Conservation (phyloP, 2,113 vertebrate species). For the Apodemus speciosus region DNA sequence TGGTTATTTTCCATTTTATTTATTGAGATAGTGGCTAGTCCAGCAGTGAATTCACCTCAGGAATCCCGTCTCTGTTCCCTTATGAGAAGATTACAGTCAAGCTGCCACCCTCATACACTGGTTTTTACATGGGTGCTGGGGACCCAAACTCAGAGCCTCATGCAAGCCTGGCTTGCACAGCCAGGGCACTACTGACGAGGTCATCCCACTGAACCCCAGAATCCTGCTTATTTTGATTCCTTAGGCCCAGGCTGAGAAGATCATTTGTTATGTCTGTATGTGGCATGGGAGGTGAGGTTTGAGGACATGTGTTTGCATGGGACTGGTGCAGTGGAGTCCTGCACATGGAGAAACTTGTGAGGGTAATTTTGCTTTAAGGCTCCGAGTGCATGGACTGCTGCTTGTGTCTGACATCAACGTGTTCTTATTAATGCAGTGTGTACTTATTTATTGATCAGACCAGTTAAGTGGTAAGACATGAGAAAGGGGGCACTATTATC, state of each 20-base stretch:
- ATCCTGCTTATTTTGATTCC: background rate
- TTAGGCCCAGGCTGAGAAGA: constrained; percentile 1
- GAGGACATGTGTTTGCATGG: background rate
- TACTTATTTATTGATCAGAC: constrained; percentile 86
- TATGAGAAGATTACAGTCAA: background rate
- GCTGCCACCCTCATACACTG: no score
- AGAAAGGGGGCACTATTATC: constrained; percentile 84
- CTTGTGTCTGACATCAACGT: constrained; percentile 68
- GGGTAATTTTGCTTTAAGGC: constrained; percentile 14
- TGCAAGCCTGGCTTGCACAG: background rate
- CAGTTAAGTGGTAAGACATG: constrained; percentile 80
- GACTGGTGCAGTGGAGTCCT: no score
- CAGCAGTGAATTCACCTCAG: background rate
- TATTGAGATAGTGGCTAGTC: background rate
- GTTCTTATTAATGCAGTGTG: constrained; percentile 77
- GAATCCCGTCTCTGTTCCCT: background rate
- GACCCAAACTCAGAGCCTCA: background rate
- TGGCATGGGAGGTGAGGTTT: constrained; percentile 2
- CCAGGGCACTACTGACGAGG: background rate
- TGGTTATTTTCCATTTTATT: background rate
- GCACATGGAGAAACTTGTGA: background rate
- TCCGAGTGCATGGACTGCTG: constrained; percentile 16
- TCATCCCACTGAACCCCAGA: background rate
- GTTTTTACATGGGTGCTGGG: background rate
- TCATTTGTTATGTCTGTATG: background rate